Base-by-base conservation (phyloP, 2,888 invertebrate species). In the Caenorhabditis sp. region DNA sequence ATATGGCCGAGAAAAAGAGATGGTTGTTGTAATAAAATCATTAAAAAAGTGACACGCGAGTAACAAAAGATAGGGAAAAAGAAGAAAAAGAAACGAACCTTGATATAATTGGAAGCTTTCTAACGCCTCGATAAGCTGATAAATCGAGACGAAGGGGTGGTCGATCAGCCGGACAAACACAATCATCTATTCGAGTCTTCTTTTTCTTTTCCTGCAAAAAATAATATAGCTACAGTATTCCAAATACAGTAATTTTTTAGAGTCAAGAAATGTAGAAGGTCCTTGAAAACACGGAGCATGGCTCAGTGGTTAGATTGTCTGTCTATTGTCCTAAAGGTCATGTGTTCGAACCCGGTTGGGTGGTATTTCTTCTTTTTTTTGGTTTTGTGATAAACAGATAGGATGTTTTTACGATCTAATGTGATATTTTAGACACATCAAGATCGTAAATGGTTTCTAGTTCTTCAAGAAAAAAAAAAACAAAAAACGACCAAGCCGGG, bases 111-210 rank as follows among this genome's bases (percentile, higher is more conserved):
- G 63, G 66, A 57, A 74, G 17, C 61, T 50, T 64, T 60, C 63
- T 38, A n/a, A 72, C 65, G 36, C 67, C 58, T 56, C 82, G 64
- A 63, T 83, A 82, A 17, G 75, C 67, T n/a, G 83, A 82, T 50
- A 83, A 65, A 67, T 85, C 84, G 3, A 84, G 70, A 12, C 84
- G 79, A 43, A 83, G 70, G 3, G 82, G 76, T 8, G 76, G 82
- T 50, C 80, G 76, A 59, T 81, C 82, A 1, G 84, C 81, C 25
- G 86, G 86, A 74, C 86, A 86, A 7, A 84, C 81, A 63, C 86
- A 86, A 59, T 86, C 86, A 58, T 84, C 80, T 25, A 84, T 77
- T 54, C 78, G 69, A n/a, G 72, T 78, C 62, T 77, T 78, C 63
- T 85, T 86, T 63, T 81, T 84, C 69, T 82, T 81, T 59, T 85